phyloP scores from a whole-genome alignment of 2,113 vertebrate species.

The Theristicus caerulescens region DNA sequence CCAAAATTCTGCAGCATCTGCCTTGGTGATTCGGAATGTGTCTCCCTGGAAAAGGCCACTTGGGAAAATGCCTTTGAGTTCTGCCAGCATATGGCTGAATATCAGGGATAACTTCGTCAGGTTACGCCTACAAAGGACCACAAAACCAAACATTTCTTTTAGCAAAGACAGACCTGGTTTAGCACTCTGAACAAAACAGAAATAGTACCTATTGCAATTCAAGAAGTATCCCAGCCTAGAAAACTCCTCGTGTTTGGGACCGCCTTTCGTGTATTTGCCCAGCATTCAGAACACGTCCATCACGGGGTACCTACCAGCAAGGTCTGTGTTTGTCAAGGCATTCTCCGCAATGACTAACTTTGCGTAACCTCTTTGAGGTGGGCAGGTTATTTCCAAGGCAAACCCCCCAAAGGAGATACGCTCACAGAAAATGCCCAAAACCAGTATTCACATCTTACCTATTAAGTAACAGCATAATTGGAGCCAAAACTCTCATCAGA shows the following conservation, averaged over 20 bases:
- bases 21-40: conserved; percentile 97
- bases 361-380: not conserved
- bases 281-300: not conserved
- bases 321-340: not conserved
- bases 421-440: not conserved
- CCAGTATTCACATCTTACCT: not conserved
- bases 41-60: conserved; percentile 96
- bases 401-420: not conserved
- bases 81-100: conserved; percentile 99
- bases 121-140: conserved; percentile 81
- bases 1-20: conserved; percentile 98
- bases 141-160: not conserved
- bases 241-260: not conserved
- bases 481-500: not conserved
- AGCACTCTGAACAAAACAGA: not conserved
- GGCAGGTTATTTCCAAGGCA: not conserved
- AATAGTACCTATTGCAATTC: not conserved
- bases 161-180: not conserved
- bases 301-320: not conserved
- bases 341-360: not conserved
- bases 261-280: not conserved
- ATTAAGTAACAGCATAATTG: not conserved
- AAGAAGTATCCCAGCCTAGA: not conserved
- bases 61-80: conserved; percentile 97
- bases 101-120: conserved; percentile 96